Base-by-base conservation (phyloP, 2,888 invertebrate species). In the Pocota personata region DNA sequence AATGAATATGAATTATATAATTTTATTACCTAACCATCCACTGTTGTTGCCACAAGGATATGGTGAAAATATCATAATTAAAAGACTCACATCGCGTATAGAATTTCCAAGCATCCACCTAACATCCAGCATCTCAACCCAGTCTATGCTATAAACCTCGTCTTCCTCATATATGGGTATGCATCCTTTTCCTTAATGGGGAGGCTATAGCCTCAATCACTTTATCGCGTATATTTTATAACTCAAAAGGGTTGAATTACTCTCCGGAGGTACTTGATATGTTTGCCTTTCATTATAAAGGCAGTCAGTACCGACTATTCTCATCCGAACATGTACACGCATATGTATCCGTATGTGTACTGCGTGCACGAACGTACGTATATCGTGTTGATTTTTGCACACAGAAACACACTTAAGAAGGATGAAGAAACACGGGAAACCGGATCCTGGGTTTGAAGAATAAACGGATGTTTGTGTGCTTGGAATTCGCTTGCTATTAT, bases 161-260 rank as follows among this genome's bases (percentile, higher is more conserved):
- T n/a, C n/a, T n/a, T n/a, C n/a, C n/a, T n/a, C n/a, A 19, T 32
- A 3, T 16, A 58, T 21, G 37, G 6, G 19, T n/a, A 46, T 24
- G 24, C 58, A 50, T 57, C 30, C 60, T 50, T 50, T 62, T 32
- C 40, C 14, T 27, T 27, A 58, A 50, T 16, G 46, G 43, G 48
- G 24, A 50, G 24, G 67, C 77, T 57, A 57, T 69, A 64, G 76
- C 76, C 52, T 71, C 71, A 82, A 82, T 84, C 69, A 79, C 67
- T 84, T 82, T 82, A 82, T 82, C 82, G 82, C 69, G 69, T 76
- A 62, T 71, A 69, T 71, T 69, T 76, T 62, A 69, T 58, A 71
- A 79, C 57, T 69, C 73, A 79, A 79, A 84, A 75, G 84, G 79
- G 84, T 84, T 79, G 69, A 84, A 84, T 84, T 84, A 79, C 79